Evolutionary conservation across 2,888 invertebrate species (phyloP), one percentile per base, ranked within the genome.

Genomic region (Eledona agricola): DNA sequence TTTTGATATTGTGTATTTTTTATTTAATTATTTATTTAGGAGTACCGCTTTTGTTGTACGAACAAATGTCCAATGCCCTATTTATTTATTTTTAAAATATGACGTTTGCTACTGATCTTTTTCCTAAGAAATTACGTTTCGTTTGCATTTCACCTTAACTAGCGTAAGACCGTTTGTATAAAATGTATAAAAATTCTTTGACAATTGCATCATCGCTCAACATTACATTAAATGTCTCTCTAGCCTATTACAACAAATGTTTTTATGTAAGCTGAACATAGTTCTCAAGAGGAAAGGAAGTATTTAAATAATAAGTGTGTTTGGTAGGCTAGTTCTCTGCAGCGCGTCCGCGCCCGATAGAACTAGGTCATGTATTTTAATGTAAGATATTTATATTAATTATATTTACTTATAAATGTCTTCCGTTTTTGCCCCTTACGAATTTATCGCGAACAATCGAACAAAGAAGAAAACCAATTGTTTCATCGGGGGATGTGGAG

Each of bases 311-410:
- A 63, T 74, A 65, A 71, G 73, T 75, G 74, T 76, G 72, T 74
- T 72, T 68, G 59, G 72, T 74, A 73, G 72, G 61, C 72, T 74
- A 74, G 74, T 76, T 74, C 73, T 68, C 64, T 69, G 71, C 71
- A 70, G 67, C 63, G 45, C 49, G 57, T 65, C 69, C 74, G 72
- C 72, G 66, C 66, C 64, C 61, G 63, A 67, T 75, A 75, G 75
- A 72, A 73, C 73, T 75, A 74, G 73, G 64, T 66, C 66, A 71
- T 77, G 76, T 77, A 76, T 73, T 75, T 72, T 74, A 72, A 73
- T 77, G 77, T 77, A 77, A 77, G 75, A 77, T 77, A 77, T 77
- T 77, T 77, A 76, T 76, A 76, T 59, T 73, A 75, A 76, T 73
- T 77, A 77, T 77, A 77, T 76, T 77, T 76, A 76, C 75, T 76